Evolutionary conservation across 2,888 invertebrate species (phyloP), one percentile per base, ranked within the genome.

Genomic region (Bugula neritina): DNA sequence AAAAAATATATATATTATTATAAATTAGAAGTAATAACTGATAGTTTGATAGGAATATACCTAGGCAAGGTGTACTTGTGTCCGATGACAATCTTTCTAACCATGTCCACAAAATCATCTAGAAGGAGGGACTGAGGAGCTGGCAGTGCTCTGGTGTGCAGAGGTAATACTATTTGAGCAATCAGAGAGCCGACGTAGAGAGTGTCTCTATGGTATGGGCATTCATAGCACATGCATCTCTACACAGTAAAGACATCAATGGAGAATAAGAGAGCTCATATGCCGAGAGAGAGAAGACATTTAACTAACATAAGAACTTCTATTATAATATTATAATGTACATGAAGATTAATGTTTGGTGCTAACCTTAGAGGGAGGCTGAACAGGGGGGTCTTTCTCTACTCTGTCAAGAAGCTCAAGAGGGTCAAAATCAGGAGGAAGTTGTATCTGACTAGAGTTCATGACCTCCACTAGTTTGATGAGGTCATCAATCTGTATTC

Each of bases 141-240:
- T 70, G 54, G 31, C 5, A 54, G 29, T 21, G 31, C 21, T 27
- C 25, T 34, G 25, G 31, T 52, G n/a, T 21, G 34, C 34, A 52
- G 21, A 70, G 52, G 55, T 43, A 55, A 25, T 70, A 63, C 31
- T 27, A 63, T 63, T 31, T 63, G 27, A 31, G 63, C 63, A 13
- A 63, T 5, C 31, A 63, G 63, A 63, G 31, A 63, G 13, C 63
- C 63, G 63, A 63, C 31, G 63, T 63, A 63, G 63, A 63, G 63
- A 25, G 63, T 63, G 31, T 63, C 63, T 3, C 27, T 63, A n/a
- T 63, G 63, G 27, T 31, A 63, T 31, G 63, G 63, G 31, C 63
- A 63, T 3, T 31, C 29, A n/a, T 34, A 10, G 63, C 63, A 63
- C 25, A 2, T 63, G 31, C 63, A 63, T 31, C 5, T 63, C 63